Evolutionary conservation across 2,797 vertebrate species (phyloP), one percentile per base, ranked within the genome.

Genomic region (Bradypodion ventrale): DNA sequence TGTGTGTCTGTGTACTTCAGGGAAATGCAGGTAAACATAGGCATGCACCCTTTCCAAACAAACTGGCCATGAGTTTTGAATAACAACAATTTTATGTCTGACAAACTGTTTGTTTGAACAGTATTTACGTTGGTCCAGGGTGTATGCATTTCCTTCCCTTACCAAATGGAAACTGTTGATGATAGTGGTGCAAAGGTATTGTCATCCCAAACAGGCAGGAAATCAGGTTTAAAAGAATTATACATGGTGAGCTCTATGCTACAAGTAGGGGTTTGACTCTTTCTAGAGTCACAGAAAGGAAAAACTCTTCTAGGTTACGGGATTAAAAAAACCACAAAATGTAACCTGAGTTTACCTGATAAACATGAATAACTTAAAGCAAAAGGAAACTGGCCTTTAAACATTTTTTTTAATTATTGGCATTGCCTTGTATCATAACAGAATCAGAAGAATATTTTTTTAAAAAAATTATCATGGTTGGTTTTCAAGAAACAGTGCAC

Each of bases 61-160:
- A 87, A 88, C 85, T 90, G 93, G 89, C 89, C 27, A 0, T 59
- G 83, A 93, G 2, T 74, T 87, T 88, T 94, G 81, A 84, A 89
- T 88, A 94, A 83, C 85, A 84, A 62, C 10, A 6, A 29, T 62
- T 79, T 73, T 79, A 84, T 10, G 27, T 84, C 65, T 62, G 9
- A 62, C 66, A 73, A 75, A 78, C 59, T 74, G 27, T 35, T 87
- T 85, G 35, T 88, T 92, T 91, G 84, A 82, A 81, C 40, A 85
- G 42, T 87, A 87, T 79, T 63, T 82, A 75, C 85, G 91, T 72
- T 0, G 0, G 79, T 75, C 75, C 27, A 59, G 88, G 75, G 85
- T 85, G 82, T 88, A 90, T 93, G 91, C 87, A 82, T 93, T 90
- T 89, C 89, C 90, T 87, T 89, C 82, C 87, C 92, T 89, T 92